Evolutionary conservation across 2,888 invertebrate genomes (phyloP), one percentile per base, ranked within the genome.

Genomic region (Phytoseiulus persimilis): DNA sequence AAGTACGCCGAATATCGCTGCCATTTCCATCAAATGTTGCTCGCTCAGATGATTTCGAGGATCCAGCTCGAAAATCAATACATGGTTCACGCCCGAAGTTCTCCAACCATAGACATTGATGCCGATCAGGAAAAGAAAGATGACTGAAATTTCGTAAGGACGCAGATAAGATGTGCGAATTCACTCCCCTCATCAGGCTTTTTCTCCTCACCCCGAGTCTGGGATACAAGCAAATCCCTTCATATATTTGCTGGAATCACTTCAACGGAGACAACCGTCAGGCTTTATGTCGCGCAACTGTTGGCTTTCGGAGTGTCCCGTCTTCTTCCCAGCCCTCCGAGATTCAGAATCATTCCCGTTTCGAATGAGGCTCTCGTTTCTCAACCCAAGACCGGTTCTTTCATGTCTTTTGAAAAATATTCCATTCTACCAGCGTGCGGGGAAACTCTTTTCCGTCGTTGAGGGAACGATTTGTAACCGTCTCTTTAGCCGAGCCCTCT

Each of bases 51-150:
- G 98, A 93, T 98, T 97, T 90, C 98, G 94, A 0, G 98, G 98
- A 93, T 99, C 98, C 92, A 99, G 94, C 92, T 98, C 98, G 93
- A 99, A 99, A 91, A 99, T 99, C 0, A 99, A 94, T 0, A 99
- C 98, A 92, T 99, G 98, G 93, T 98, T 98, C 28, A 99, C 98
- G 2, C 99, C 98, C 0, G 98, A 97, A 0, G 97, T 96, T 91
- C 98, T 94, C 98, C 98, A 98, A 9, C 98, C 98, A 92, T 98
- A 98, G 0, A 98, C 97, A 92, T 98, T 98, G 89, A 98, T 95
- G 39, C 98, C 98, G 93, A 98, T 96, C 83, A 98, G 94, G 92
- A 98, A 98, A 92, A 98, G 95, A 92, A 98, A 97, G 92, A 97
- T 95, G 46, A 98, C 87, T 87, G 87, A 3, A 87, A 87, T 87